Evolutionary conservation across 2,797 vertebrate species (phyloP), one percentile per base, ranked within the genome.

Genomic region (Hyperoplus lanceolatus): DNA sequence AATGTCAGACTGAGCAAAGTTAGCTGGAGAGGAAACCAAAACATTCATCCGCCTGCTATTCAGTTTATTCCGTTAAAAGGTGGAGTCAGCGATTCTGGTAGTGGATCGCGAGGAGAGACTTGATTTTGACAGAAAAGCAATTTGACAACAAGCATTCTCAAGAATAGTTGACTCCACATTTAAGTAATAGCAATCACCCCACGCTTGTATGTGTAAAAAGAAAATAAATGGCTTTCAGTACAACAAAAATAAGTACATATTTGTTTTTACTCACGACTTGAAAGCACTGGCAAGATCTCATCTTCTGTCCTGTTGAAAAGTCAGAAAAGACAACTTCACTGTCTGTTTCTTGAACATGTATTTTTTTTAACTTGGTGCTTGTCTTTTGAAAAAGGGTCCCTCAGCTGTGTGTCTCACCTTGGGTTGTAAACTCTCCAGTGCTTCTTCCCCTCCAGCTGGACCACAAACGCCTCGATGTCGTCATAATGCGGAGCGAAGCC

Each of bases 401-500:
- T 38, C 1, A 0, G 29, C 29, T 29, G 15, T 55, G 8, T 10
- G 6, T 56, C 79, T 90, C 75, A 96, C 92, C 96, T 95, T 0
- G 98, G 98, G 39, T 89, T 94, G 93, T 99, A 99, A 12, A 99
- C 95, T 1, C 96, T 93, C 98, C 98, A 99, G 80, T 93, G 97
- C 86, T 99, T 99, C 92, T 95, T 97, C 10, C 98, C 98, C 87
- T 99, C 98, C 90, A 99, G 89, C 93, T 99, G 98, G 89, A 99
- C 84, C 75, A 99, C 95, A 15, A 99, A 99, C 0, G 98, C 98
- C 85, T 99, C 98, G 0, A 99, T 99, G 90, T 99, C 98, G 0
- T 99, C 98, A 6, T 98, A 99, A 91, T 99, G 98, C 4, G 98
- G 98, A 5, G 98, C 97, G 11, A 99, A 99, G 53, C 98, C 98